Conservation (phyloP, 2,888 invertebrate species). For the Boloria selene region DNA sequence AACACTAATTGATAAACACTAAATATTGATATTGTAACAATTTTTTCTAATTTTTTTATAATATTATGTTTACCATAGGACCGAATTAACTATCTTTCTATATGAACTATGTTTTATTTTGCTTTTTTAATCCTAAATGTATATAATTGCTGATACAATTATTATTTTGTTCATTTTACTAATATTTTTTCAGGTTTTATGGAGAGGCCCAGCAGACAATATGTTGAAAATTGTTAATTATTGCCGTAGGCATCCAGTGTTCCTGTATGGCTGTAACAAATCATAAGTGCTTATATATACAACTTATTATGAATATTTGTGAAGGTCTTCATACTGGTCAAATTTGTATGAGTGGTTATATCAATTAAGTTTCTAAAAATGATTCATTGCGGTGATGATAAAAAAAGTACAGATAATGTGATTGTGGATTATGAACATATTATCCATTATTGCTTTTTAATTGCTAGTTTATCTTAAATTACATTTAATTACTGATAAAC, state of each 20-base stretch:
- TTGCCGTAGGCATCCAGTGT: conserved; percentile 49
- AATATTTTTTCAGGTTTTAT: conserved; percentile 35
- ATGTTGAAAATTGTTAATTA: conserved; percentile 45
- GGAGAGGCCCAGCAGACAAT: conserved; percentile 44
- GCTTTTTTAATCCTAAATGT: too few relatives aligned
- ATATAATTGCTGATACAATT: too few relatives aligned
- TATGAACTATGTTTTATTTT: too few relatives aligned
- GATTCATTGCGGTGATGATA: neutral
- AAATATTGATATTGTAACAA: too few relatives aligned
- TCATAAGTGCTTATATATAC: conserved; percentile 45
- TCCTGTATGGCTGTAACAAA: conserved; percentile 51
- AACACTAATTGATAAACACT: too few relatives aligned
- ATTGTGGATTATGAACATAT: too few relatives aligned
- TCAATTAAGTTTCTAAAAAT: neutral
- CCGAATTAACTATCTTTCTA: too few relatives aligned
- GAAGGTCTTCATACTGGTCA: conserved; percentile 41
- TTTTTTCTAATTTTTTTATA: too few relatives aligned
- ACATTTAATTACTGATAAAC: too few relatives aligned
- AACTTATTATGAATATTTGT: conserved; percentile 49
- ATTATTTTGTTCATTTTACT: neutral
- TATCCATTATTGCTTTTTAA: too few relatives aligned
- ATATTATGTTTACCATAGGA: too few relatives aligned
- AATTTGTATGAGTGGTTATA: neutral
- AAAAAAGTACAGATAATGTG: neutral
- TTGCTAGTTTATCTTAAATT: too few relatives aligned